A percentile compares a stretch with the other conserved stretches of the same genome.
Evolutionary conservation across 1,140 invertebrate species (phyloP).

Genomic region (Muscidifurax raptorellus): DNA sequence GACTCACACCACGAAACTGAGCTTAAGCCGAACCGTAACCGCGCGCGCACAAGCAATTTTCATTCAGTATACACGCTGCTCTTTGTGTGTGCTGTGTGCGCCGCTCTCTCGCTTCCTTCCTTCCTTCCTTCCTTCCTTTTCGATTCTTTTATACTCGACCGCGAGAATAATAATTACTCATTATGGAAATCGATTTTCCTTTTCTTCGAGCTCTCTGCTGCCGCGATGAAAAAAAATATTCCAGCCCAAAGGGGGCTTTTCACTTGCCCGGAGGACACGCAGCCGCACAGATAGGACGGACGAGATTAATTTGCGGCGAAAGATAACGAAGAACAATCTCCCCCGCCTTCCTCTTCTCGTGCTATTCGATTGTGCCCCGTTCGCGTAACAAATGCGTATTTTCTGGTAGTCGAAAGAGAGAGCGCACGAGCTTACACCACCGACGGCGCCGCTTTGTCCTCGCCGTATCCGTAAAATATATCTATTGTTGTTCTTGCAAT

Average conservation of each 20-base stretch:
- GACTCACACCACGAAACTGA: conserved; percentile 8
- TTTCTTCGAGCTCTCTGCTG: background rate
- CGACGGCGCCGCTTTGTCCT: conserved; percentile 37
- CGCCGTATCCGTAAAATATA: conserved; percentile 69
- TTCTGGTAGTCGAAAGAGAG: conserved; percentile 57
- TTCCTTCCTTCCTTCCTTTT: background rate
- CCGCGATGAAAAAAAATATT: conserved; percentile 58
- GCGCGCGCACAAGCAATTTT: conserved; percentile 23
- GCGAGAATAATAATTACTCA: conserved; percentile 24
- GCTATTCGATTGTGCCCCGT: conserved; percentile 71
- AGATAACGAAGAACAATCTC: conserved; percentile 72
- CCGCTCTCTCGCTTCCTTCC: background rate
- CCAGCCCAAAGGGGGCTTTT: conserved; percentile 53
- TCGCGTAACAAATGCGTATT: conserved; percentile 73
- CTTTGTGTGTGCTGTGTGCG: conserved; percentile 9
- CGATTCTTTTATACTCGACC: background rate
- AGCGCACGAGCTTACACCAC: background rate
- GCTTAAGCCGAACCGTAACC: conserved; percentile 31
- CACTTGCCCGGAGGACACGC: conserved; percentile 46
- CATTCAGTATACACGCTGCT: conserved; percentile 27
- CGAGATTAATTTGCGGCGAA: conserved; percentile 72
- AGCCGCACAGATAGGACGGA: conserved; percentile 33
- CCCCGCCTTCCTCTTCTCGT: conserved; percentile 54
- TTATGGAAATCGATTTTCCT: conserved; percentile 39
- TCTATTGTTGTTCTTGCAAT: conserved; percentile 74